Evolutionary conservation across 2,888 invertebrate genomes (phyloP), one percentile per base, ranked within the genome.

Genomic region (Monopis laevigella): DNA sequence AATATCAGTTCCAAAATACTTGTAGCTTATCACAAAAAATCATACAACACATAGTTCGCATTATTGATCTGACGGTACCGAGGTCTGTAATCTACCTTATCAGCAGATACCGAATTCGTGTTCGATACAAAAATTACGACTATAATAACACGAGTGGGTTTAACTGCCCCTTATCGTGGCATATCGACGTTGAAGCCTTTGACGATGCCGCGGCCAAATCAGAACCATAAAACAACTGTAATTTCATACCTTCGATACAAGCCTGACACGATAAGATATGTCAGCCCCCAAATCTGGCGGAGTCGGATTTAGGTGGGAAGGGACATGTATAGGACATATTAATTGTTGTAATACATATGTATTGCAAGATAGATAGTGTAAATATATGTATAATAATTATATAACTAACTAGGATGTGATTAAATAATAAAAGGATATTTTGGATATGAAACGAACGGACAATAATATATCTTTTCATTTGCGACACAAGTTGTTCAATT

Each of bases 41-140:
- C n/a, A n/a, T n/a, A n/a, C n/a, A n/a, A n/a, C n/a, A n/a, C n/a
- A n/a, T n/a, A n/a, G n/a, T n/a, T n/a, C n/a, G n/a, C 2, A 2
- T 17, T 14, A 17, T 17, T 32, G 17, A 32, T 13, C 32, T 32
- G 32, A 32, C 32, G 14, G 32, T 32, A 32, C 17, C 32, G 10
- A 7, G 16, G 2, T n/a, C 14, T n/a, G 17, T 32, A 32, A 32
- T 32, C 32, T 36, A 16, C 11, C 49, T 68, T 73, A 74, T 73
- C 75, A 46, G 29, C 48, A 29, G 53, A 56, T 64, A 73, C 66
- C 71, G 59, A 77, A 65, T 72, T 72, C 60, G 64, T 71, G 70
- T 77, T 74, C 72, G 71, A 77, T 70, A 77, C 64, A 74, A 77
- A 77, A 78, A 80, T 78, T 80, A 78, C 75, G 75, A 63, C 62